Conservation (phyloP, 2,797 vertebrate genomes). For the Melanotaenia trifasciata region DNA sequence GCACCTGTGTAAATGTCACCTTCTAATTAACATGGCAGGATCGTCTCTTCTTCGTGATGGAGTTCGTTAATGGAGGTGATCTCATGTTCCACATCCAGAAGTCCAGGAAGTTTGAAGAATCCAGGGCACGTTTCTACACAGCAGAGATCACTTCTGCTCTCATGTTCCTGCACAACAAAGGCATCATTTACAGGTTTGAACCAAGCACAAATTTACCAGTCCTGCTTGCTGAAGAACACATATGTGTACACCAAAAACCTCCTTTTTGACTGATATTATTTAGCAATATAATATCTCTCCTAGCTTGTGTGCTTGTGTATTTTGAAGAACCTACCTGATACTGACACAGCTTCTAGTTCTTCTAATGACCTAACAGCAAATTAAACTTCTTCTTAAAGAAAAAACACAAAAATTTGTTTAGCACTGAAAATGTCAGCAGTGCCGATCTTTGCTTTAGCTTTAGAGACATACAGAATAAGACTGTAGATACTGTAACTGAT, state of each 20-base stretch:
- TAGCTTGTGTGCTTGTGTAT: not conserved
- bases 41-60: conserved; percentile 98
- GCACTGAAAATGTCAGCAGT: not conserved
- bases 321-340: not conserved
- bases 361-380: not conserved
- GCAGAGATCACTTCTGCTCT: conserved; percentile 97
- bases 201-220: not conserved
- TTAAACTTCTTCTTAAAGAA: not conserved
- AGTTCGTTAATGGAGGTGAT: conserved; percentile 97
- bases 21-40: conserved; percentile 72
- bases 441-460: not conserved
- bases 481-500: not conserved
- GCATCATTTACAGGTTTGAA: conserved; percentile 94
- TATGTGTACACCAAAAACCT: not conserved
- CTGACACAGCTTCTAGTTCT: not conserved
- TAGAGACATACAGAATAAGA: not conserved
- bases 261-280: not conserved
- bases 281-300: too few species aligned
- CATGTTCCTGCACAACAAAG: conserved; percentile 95
- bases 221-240: not conserved
- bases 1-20: conserved; percentile 31
- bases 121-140: conserved; percentile 92
- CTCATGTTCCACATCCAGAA: conserved; percentile 99
- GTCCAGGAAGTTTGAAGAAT: conserved; percentile 95
- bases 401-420: not conserved